Base-by-base conservation (phyloP, 2,113 vertebrate species). In the Oxyruncus cristatus region DNA sequence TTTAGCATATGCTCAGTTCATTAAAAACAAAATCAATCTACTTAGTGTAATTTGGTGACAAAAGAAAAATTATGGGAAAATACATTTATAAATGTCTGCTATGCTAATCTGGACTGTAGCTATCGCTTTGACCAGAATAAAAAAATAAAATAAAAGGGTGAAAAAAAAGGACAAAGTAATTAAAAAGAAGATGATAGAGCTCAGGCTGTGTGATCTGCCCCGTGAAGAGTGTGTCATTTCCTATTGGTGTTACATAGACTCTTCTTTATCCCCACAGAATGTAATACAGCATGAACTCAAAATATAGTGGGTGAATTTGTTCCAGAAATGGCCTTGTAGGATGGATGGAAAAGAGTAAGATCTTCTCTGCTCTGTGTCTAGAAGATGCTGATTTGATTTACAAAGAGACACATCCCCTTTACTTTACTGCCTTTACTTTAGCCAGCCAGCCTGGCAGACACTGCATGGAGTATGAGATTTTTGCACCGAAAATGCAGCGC, bases 381-480 rank as follows among this genome's bases (percentile, higher is more conserved):
- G 39, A 85, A 56, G 41, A 84, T 33, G 7, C 7, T 4, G 1
- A 46, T 78, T 66, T 46, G 50, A 46, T 67, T 26, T 55, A 24
- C 42, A 68, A 37, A 68, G 23, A 78, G 33, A 46, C 11, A 26
- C 2, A 15, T 35, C 14, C 22, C 4, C 28, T n/a, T n/a, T n/a
- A n/a, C n/a, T n/a, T n/a, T n/a, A 42, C 5, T 1, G 8, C 42
- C 23, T 62, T 83, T 61, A 42, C 6, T 23, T 56, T 19, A 81
- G 14, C 26, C 86, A 86, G 42, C 12, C 41, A 27, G 11, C 37
- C 0, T 2, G 27, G 18, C 33, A 67, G 37, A 49, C 11, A 4
- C 5, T 3, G 5, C 1, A 5, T 0, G 0, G 33, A 55, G 8
- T 30, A 17, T 14, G 46, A 66, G 33, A 52, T 8, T 7, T 26